Base-by-base conservation (phyloP, 2,888 invertebrate species). In the Cartodere bifasciata region DNA sequence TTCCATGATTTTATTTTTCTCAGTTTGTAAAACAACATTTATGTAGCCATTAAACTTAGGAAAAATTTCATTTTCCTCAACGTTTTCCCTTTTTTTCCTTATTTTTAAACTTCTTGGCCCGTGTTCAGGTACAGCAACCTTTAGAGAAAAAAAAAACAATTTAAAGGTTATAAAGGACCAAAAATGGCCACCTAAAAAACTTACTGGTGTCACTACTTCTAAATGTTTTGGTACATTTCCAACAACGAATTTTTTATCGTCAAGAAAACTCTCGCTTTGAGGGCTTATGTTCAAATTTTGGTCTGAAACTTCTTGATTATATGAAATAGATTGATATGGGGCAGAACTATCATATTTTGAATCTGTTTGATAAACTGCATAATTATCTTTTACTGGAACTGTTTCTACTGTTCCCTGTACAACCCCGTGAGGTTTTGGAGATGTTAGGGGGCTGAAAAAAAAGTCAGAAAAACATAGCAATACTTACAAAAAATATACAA, bases 81-180 rank as follows among this genome's bases (percentile, higher is more conserved):
- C 11, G 1, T 27, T 17, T 14, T 36, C 29, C 22, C 46, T 38
- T 13, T 43, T 40, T 28, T 42, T 42, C 34, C 48, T 35, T 4
- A 40, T 23, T 35, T 46, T 46, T 5, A 54, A 37, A 31, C 45
- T 65, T 45, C 75, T 58, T 1, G 75, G 75, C 2, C 75, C 75
- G 50, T 75, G 75, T 54, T 75, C 75, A 1, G 75, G 74, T 3
- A 75, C 73, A 4, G 69, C 64, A n/a, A n/a, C n/a, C n/a, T n/a
- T n/a, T n/a, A n/a, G n/a, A n/a, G n/a, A n/a, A n/a, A n/a, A n/a
- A n/a, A n/a, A n/a, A n/a, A n/a, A n/a, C n/a, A n/a, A n/a, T n/a
- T n/a, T n/a, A n/a, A n/a, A n/a, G n/a, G n/a, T n/a, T n/a, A n/a
- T n/a, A n/a, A n/a, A n/a, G n/a, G n/a, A n/a, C n/a, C n/a, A n/a